Base-by-base conservation (phyloP, 2,888 invertebrate genomes). In the Entomobrya proxima region DNA sequence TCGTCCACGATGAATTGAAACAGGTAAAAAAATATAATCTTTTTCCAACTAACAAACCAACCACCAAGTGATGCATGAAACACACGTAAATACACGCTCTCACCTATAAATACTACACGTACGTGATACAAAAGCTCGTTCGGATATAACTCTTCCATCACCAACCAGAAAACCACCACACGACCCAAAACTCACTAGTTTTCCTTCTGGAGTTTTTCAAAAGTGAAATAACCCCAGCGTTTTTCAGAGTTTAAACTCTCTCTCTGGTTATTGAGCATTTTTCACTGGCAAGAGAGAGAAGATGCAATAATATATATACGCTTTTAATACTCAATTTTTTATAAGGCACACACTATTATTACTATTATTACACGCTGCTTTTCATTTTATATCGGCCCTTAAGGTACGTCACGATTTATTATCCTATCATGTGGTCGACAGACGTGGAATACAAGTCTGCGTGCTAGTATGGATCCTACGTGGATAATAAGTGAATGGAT, bases 351-450 rank as follows among this genome's bases (percentile, higher is more conserved):
- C 79, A 27, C 67, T 72, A 55, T 47, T 47, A 81, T 74, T 74
- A 74, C 67, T 81, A 58, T 74, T 81, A 37, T 72, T 44, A 35
- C 44, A 61, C 24, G 55, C n/a, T 44, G 47, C 40, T 50, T 74
- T 74, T 74, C 37, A 61, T 52, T 76, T 77, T 77, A 77, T 77
- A 67, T 77, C 35, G 77, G 84, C 84, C 84, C 84, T 84, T 84
- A 84, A 84, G 84, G 84, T 78, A 84, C 78, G 78, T 84, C 84
- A 84, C 84, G 84, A 84, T 84, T 84, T 84, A 84, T 84, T 84
- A 84, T 69, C 84, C 84, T 84, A 84, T 84, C 84, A 78, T 84
- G 84, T 84, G 84, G 84, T 84, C 84, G 84, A 84, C 84, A 84
- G 84, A 78, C 84, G 77, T 83, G 83, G 50, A 69, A 69, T 69